Evolutionary conservation across 1,140 invertebrate genomes (phyloP).

Genomic region (Achroia grisella): DNA sequence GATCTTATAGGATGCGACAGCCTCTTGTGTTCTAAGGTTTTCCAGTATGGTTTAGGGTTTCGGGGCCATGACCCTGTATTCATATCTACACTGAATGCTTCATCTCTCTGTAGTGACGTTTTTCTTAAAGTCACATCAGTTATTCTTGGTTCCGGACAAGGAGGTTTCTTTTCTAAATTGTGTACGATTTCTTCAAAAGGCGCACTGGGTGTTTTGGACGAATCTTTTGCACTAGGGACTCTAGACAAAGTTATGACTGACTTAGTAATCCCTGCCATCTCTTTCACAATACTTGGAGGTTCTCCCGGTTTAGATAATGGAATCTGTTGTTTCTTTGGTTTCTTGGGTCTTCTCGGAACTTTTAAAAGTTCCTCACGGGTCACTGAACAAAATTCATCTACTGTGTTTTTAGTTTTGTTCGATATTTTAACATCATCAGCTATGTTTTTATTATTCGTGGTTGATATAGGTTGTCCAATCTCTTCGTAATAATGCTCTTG

Average conservation of each 20-base stretch:
- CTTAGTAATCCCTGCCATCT: conserved; percentile 40
- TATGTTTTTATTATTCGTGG: conserved; percentile 32
- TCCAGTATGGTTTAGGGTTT: conserved; percentile 54
- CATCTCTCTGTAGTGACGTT: conserved; percentile 39
- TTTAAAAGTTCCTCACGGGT: conserved; percentile 49
- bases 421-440: conserved; percentile 59
- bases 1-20: conserved; percentile 59
- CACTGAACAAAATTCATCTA: conserved; percentile 35
- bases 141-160: conserved; percentile 6
- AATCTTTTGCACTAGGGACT: conserved; percentile 48
- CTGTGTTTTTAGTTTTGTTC: conserved; percentile 20
- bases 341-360: conserved; percentile 49
- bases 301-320: conserved; percentile 11
- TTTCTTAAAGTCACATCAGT: conserved; percentile 28
- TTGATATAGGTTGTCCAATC: conserved; percentile 42
- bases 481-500: conserved; percentile 64
- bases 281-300: conserved; percentile 20
- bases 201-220: conserved; percentile 20
- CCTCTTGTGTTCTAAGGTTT: conserved; percentile 59
- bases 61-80: conserved; percentile 41
- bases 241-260: conserved; percentile 51
- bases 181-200: conserved; percentile 34
- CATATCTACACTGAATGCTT: conserved; percentile 19
- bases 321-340: conserved; percentile 29
- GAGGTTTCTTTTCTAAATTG: conserved; percentile 32